Conservation (phyloP, 2,888 invertebrate species). For the Micoletzkya japonica region DNA sequence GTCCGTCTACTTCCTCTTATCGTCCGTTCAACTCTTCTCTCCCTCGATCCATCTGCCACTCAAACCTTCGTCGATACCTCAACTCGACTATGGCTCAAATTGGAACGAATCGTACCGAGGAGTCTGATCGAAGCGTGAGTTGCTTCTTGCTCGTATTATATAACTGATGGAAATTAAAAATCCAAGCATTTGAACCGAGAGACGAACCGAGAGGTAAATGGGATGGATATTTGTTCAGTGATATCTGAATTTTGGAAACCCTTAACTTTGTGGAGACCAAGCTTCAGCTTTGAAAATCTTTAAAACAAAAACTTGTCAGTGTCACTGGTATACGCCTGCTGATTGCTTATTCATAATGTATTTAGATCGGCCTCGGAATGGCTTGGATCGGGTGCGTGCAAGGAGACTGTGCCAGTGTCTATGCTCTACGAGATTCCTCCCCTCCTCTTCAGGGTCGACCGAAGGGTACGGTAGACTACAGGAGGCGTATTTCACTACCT, state of each 20-base stretch:
- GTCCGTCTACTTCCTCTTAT: slow-evolving; percentile 14
- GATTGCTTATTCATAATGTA: no score
- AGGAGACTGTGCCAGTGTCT: slow-evolving; percentile 7
- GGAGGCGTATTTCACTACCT: background rate
- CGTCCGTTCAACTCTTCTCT: slow-evolving; percentile 5
- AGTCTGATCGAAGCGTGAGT: slow-evolving; percentile 23
- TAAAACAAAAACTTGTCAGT: no score
- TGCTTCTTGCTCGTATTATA: no score
- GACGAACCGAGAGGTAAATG: no score
- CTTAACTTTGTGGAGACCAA: no score
- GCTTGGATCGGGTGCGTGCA: slow-evolving; percentile 8
- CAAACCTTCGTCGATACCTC: background rate
- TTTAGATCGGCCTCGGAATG: slow-evolving; percentile 19
- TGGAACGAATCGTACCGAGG: slow-evolving; percentile 25
- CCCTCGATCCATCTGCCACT: background rate
- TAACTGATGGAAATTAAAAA: no score
- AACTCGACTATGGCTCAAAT: slow-evolving; percentile 15
- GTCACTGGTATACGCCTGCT: no score
- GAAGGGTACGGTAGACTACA: background rate
- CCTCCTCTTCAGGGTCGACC: slow-evolving; percentile 19
- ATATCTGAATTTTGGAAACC: no score
- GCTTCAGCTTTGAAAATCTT: no score
- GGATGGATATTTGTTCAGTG: no score
- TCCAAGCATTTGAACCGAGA: no score
- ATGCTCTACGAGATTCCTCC: slow-evolving; percentile 24